Base-by-base conservation (phyloP, 2,113 vertebrate species). In the Perca schrenkii region DNA sequence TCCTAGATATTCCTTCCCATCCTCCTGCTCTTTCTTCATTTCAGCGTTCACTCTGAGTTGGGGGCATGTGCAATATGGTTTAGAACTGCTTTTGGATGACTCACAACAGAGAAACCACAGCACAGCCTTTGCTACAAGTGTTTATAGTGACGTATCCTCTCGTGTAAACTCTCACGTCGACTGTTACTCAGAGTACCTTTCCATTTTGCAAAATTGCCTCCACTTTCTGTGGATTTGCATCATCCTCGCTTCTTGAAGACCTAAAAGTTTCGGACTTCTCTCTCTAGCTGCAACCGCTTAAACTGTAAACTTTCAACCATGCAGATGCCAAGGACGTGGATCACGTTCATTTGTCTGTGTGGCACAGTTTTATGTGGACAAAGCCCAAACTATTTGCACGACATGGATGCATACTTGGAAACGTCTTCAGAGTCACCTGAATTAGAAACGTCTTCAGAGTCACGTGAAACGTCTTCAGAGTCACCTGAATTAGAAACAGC, bases 1-100 rank as follows among this genome's bases (percentile, higher is more conserved):
- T 86, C 74, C 74, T 58, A 53, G 52, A 82, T 89, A 76, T 86
- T 86, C 22, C 71, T 52, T 88, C 62, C 66, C 36, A 11, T 72
- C 67, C 54, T 80, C 77, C 79, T 64, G 6, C 84, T 84, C 64
- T 76, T 50, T 69, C 68, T 64, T 76, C 79, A 74, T 31, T 78
- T 69, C 36, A 71, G 67, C 47, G 40, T 79, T 72, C 52, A 16
- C 46, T 72, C 50, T 21, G 17, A 83, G 65, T 47, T 43, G 56
- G 49, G 77, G 17, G 34, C 79, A 52, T 11, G 57, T 46, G 47
- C n/a, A 63, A 15, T 31, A 60, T 36, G 57, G 43, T 75, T 46
- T 40, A 56, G 16, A 16, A 3, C 43, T 49, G 65, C 57, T 74
- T 14, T 17, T 70, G 49, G 21, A 31, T 66, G 69, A 73, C 43